phyloP scores from a whole-genome alignment of 2,797 vertebrate genomes.

The Nyctibius grandis region DNA sequence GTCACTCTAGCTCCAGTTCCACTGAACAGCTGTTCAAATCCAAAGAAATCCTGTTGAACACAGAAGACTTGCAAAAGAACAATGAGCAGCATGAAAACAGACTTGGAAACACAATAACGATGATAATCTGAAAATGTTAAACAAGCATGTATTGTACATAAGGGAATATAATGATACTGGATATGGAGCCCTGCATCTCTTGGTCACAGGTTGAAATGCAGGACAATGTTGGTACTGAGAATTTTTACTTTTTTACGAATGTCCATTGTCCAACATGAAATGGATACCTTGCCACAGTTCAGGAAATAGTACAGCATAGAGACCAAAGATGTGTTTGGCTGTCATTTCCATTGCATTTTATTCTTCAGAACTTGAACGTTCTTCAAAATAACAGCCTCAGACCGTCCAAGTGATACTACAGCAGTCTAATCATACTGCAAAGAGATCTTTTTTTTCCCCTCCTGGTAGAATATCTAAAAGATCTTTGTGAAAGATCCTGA shows the following conservation, averaged over 20 bases:
- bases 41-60: not conserved
- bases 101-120: not conserved
- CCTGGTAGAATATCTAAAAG: not conserved
- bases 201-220: not conserved
- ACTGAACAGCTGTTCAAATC: constrained; percentile 10
- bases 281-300: not conserved
- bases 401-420: not conserved
- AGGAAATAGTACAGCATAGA: not conserved
- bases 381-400: not conserved
- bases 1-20: constrained; percentile 30
- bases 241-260: not conserved
- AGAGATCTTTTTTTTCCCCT: not conserved
- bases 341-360: not conserved
- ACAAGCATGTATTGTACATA: not conserved
- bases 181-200: not conserved
- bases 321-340: not conserved
- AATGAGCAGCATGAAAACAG: not conserved
- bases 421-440: not conserved
- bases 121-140: not conserved
- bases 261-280: not conserved
- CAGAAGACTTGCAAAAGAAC: not conserved
- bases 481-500: not conserved
- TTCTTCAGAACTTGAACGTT: not conserved
- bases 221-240: not conserved
- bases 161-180: not conserved